Conservation (phyloP, 1,140 invertebrate species). For the Pseudomyrmex flavicornis region DNA sequence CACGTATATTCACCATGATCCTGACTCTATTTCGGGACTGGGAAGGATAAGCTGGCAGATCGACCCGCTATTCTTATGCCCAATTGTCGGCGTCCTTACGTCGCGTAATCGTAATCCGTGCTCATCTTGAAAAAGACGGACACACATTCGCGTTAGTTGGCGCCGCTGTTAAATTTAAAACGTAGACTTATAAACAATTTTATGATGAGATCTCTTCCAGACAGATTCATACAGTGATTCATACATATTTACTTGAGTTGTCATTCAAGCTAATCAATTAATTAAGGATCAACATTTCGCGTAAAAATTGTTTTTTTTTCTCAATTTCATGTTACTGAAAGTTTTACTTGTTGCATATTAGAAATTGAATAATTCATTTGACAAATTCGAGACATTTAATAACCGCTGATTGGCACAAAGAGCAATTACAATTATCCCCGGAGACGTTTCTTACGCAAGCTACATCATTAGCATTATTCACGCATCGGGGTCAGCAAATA, state of each 20-base stretch:
- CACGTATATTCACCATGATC: conserved; percentile 1
- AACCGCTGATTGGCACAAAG: neutral
- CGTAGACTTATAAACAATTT: neutral
- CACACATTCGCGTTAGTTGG: neutral
- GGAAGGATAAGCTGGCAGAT: neutral
- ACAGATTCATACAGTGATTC: no score
- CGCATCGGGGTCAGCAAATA: conserved; percentile 65
- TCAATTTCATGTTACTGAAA: neutral
- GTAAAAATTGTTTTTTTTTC: neutral
- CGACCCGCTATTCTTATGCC: conserved; percentile 21
- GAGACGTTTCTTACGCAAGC: conserved; percentile 64
- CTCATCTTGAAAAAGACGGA: neutral
- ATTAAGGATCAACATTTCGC: neutral
- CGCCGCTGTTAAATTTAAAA: neutral
- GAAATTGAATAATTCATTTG: neutral
- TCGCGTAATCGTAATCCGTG: neutral
- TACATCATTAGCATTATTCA: conserved; percentile 66
- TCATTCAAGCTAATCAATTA: no score
- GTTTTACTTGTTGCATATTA: neutral
- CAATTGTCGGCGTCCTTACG: conserved; percentile 22
- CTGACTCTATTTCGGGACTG: conserved; percentile 58
- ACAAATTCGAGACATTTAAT: neutral
- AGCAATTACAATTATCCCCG: conserved; percentile 55
- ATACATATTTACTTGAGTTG: neutral
- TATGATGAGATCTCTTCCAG: neutral